phyloP scores from a whole-genome alignment of 2,797 vertebrate genomes.

The Typhlichthys eigenmanni region DNA sequence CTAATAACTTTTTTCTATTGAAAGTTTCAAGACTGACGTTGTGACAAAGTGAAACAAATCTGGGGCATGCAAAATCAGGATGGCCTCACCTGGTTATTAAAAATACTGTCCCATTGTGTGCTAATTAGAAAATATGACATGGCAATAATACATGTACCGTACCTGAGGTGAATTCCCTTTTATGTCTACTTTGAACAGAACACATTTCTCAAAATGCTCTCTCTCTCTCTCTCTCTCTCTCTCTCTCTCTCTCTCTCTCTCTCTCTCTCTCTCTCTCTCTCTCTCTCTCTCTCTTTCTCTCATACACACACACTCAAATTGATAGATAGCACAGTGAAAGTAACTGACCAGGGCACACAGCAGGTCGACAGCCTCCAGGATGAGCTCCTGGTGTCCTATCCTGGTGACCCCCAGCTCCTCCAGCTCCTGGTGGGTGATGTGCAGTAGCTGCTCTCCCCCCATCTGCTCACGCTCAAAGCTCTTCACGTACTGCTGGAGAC shows the following conservation, averaged over 20 bases:
- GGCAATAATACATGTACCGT: neutral
- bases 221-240: neutral
- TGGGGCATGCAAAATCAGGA: no score
- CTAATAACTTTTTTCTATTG: no score
- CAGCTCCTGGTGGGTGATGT: constrained; percentile 90
- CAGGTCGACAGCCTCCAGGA: constrained; percentile 89
- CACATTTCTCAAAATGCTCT: neutral
- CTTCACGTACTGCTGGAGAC: constrained; percentile 90
- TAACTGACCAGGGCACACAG: constrained; percentile 86
- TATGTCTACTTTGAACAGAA: neutral
- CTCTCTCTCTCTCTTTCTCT: constrained; percentile 8
- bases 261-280: no score
- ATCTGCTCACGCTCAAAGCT: constrained; percentile 91
- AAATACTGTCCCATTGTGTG: no score
- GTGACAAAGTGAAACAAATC: no score
- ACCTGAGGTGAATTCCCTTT: neutral
- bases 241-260: constrained; percentile 16
- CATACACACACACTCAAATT: neutral
- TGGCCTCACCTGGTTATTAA: no score
- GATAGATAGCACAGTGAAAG: neutral
- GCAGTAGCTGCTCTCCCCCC: constrained; percentile 86
- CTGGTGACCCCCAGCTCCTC: constrained; percentile 87
- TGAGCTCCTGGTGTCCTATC: constrained; percentile 90
- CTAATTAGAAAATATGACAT: no score
- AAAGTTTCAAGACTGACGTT: no score